Conservation (phyloP, 2,888 invertebrate genomes). For the Molorchus minor region DNA sequence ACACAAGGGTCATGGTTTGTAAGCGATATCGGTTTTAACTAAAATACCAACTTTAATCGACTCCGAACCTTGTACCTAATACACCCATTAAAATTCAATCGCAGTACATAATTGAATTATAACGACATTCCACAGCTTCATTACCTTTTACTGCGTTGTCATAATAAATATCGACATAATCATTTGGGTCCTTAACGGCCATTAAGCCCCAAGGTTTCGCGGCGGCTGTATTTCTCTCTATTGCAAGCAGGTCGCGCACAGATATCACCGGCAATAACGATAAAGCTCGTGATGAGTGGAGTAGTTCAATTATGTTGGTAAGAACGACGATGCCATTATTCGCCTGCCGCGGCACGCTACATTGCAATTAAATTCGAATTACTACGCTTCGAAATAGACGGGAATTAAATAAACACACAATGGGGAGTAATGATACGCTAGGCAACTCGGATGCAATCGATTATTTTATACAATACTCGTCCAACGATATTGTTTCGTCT, state of each 20-base stretch:
- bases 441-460: no score
- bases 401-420: constrained; percentile 2
- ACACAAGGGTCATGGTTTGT: no score
- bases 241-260: not conserved
- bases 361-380: constrained; percentile 1
- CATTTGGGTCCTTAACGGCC: constrained; percentile 12
- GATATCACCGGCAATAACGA: not conserved
- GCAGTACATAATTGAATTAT: constrained; percentile 21
- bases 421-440: no score
- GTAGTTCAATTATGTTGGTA: constrained; percentile 1
- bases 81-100: no score
- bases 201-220: constrained; percentile 2
- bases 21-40: no score
- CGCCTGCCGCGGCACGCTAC: not conserved
- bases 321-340: constrained; percentile 12
- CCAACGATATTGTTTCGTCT: no score
- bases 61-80: no score
- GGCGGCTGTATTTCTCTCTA: constrained; percentile 4
- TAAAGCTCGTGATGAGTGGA: not conserved
- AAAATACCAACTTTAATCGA: no score
- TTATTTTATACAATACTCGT: no score
- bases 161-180: constrained; percentile 17
- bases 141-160: constrained; percentile 4
- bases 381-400: not conserved
- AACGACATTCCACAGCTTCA: constrained; percentile 12